Evolutionary conservation across 2,797 vertebrate species (phyloP).

Genomic region (Choloepus didactylus): DNA sequence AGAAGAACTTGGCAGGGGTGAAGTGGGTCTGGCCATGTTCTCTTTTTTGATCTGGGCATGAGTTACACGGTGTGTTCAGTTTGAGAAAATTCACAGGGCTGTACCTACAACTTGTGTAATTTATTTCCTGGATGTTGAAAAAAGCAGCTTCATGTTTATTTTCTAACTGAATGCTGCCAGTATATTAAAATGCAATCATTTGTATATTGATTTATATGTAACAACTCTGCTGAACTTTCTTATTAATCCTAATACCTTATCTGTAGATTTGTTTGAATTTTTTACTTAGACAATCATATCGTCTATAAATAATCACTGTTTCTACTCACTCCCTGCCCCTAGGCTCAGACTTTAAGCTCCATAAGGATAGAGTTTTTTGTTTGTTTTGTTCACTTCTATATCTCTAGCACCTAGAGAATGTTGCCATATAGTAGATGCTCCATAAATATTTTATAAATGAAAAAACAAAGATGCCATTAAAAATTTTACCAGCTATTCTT

Average conservation of each 20-base stretch:
- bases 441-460: neutral
- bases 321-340: neutral
- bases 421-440: neutral
- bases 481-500: neutral
- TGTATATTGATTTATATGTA: neutral
- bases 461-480: neutral
- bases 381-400: neutral
- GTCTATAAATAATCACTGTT: neutral
- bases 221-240: neutral
- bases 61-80: neutral
- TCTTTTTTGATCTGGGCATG: neutral
- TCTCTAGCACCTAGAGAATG: neutral
- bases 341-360: neutral
- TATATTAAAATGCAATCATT: neutral
- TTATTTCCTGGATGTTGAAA: neutral
- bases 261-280: neutral
- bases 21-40: neutral
- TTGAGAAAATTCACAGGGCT: neutral
- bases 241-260: neutral
- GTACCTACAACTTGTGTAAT: neutral
- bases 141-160: neutral
- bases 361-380: fast-evolving
- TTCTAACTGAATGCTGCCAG: neutral
- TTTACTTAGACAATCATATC: neutral
- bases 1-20: neutral